Conservation (phyloP, 2,797 vertebrate genomes). For the Triplophysa yarkandensis region DNA sequence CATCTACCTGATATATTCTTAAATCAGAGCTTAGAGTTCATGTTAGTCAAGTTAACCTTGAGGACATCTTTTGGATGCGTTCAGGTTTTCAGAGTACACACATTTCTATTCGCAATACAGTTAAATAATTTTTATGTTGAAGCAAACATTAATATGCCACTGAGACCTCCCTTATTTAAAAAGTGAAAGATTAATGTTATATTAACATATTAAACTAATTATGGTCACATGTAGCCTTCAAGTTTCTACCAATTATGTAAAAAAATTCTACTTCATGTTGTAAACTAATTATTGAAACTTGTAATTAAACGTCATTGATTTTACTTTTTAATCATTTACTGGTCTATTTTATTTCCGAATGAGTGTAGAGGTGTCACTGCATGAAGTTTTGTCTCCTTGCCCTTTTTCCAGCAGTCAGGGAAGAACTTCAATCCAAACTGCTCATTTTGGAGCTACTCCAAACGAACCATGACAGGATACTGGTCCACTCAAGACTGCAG, state of each 20-base stretch:
- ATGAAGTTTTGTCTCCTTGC: background rate
- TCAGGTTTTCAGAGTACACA: background rate
- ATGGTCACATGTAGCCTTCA: background rate
- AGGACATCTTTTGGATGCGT: background rate
- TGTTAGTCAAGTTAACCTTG: background rate
- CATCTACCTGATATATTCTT: background rate
- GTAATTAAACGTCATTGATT: background rate
- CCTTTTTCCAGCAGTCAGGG: slow-evolving; percentile 84
- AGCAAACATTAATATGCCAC: background rate
- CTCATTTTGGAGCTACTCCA: slow-evolving; percentile 99
- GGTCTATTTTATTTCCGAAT: background rate
- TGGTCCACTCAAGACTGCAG: slow-evolving; percentile 98
- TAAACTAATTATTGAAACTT: background rate
- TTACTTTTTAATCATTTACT: background rate
- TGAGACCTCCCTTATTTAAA: background rate
- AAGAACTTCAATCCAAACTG: slow-evolving; percentile 99
- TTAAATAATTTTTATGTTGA: background rate
- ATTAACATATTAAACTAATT: background rate
- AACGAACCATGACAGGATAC: slow-evolving; percentile 93
- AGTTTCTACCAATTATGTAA: background rate
- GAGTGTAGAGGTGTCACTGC: background rate
- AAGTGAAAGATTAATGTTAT: background rate
- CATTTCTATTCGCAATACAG: background rate
- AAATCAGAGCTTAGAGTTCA: background rate
- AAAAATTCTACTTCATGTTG: background rate